Percentiles rank a stretch among this genome's conserved stretches.
Evolutionary conservation across 2,113 vertebrate genomes (phyloP).

Genomic region (Phoenicopterus ruber): DNA sequence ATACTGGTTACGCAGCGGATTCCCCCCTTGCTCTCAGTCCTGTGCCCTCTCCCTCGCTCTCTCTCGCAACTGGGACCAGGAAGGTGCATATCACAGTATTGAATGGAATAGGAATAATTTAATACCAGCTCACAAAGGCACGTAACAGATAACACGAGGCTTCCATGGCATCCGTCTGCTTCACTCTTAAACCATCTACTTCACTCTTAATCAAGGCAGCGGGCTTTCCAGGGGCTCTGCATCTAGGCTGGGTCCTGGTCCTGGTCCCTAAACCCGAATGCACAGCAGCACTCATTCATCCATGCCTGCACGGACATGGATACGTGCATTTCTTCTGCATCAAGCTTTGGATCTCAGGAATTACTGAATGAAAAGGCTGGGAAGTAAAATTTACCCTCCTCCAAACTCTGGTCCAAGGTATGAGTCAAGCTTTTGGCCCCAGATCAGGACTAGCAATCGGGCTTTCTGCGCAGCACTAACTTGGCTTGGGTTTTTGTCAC

Average conservation of each 20-base stretch:
- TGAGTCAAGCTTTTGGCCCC: slow-evolving; percentile 22
- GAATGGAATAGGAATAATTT: background rate
- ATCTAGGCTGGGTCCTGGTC: background rate
- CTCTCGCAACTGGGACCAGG: background rate
- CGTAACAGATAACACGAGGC: background rate
- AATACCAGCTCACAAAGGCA: background rate
- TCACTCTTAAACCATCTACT: background rate
- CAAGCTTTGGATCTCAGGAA: background rate
- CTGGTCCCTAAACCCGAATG: background rate
- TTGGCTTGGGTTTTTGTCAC: background rate
- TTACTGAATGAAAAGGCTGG: background rate
- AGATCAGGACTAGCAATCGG: background rate
- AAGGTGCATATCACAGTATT: background rate
- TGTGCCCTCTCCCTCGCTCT: background rate
- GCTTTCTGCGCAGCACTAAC: background rate
- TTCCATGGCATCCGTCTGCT: background rate
- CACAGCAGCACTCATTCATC: background rate
- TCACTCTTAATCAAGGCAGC: background rate
- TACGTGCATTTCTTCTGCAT: background rate
- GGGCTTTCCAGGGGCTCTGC: background rate
- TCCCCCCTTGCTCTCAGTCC: background rate
- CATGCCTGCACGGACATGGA: fast-evolving
- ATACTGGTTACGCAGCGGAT: slow-evolving; percentile 12
- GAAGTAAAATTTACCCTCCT: background rate
- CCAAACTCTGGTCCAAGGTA: background rate